These are phyloP conservation scores for Cantharis nigra DNA, from an alignment of 2,888 invertebrate species.

Conservation along the genomic window DNA sequence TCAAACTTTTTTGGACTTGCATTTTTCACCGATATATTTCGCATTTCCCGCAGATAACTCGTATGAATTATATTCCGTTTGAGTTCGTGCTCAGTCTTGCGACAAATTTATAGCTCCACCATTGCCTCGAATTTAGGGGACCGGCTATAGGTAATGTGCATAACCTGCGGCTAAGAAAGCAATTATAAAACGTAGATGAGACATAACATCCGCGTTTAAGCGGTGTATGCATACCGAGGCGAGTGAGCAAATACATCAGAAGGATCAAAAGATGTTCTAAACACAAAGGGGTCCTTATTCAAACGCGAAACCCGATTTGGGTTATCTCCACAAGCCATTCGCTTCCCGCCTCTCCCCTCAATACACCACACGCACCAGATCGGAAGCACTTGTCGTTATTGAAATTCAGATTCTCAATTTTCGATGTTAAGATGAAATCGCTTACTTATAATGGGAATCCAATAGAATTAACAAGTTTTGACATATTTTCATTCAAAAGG, in stretches of 20 bases:
- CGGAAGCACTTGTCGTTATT: slow-evolving; percentile 36
- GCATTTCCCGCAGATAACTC: slow-evolving; percentile 40
- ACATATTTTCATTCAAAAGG: neutral
- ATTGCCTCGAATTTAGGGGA: slow-evolving; percentile 30
- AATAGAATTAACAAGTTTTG: neutral
- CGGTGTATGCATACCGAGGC: slow-evolving; percentile 43
- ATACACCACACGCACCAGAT: slow-evolving; percentile 31
- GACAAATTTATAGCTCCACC: slow-evolving; percentile 44
- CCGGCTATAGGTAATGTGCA: slow-evolving; percentile 38
- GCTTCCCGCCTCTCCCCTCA: slow-evolving; percentile 25
- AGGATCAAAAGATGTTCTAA: slow-evolving; percentile 52
- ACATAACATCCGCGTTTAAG: slow-evolving; percentile 46
- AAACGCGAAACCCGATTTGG: slow-evolving; percentile 53
- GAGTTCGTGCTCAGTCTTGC: slow-evolving; percentile 43
- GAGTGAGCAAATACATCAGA: slow-evolving; percentile 49
- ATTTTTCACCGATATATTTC: slow-evolving; percentile 3
- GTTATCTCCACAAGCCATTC: slow-evolving; percentile 45
- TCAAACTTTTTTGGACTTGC: slow-evolving; percentile 20
- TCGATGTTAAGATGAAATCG: slow-evolving; percentile 30
- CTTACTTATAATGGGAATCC: neutral
- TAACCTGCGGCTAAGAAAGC: slow-evolving; percentile 51
- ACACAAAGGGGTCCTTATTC: slow-evolving; percentile 51
- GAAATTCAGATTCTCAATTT: slow-evolving; percentile 34
- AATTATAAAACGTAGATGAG: slow-evolving; percentile 50
- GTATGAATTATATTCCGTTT: slow-evolving; percentile 45